These are phyloP conservation scores for Caradrina kadenii DNA, from an alignment of 2,888 invertebrate species.

Conservation along the genomic window DNA sequence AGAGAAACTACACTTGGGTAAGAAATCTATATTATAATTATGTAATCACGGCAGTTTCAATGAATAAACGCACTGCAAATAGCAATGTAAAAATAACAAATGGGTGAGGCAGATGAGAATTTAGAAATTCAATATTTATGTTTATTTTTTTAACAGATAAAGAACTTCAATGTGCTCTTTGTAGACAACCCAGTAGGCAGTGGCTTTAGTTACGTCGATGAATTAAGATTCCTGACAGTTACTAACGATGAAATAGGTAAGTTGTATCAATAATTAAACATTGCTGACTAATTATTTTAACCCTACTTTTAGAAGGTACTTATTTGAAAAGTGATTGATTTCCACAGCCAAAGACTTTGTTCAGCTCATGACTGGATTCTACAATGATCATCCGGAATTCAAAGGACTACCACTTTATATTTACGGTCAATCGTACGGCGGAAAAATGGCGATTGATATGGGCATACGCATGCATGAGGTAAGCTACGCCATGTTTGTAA, in stretches of 20 bases:
- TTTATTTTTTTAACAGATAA: conserved; percentile 87
- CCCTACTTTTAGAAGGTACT: neutral
- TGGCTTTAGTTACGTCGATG: conserved; percentile 95
- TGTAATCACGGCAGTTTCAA: neutral
- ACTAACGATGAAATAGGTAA: conserved; percentile 86
- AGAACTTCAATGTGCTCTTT: conserved; percentile 95
- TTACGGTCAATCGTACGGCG: conserved; percentile 97
- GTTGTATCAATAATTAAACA: neutral
- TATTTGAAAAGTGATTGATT: conserved; percentile 55
- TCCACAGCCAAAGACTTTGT: conserved; percentile 93
- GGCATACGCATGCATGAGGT: conserved; percentile 91
- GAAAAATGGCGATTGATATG: conserved; percentile 97
- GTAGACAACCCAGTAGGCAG: conserved; percentile 97
- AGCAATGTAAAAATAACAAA: neutral
- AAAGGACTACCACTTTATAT: conserved; percentile 94
- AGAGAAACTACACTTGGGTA: conserved; percentile 95
- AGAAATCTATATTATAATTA: conserved; percentile 58
- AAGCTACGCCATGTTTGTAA: conserved; percentile 41
- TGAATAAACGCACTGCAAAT: no score
- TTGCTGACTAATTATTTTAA: neutral
- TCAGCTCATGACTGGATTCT: conserved; percentile 93
- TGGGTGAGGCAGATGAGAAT: neutral
- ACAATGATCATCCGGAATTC: conserved; percentile 92
- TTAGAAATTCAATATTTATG: neutral
- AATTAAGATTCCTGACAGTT: conserved; percentile 73